Base-by-base conservation (phyloP, 2,113 vertebrate species). In the Miniopterus natalensis region DNA sequence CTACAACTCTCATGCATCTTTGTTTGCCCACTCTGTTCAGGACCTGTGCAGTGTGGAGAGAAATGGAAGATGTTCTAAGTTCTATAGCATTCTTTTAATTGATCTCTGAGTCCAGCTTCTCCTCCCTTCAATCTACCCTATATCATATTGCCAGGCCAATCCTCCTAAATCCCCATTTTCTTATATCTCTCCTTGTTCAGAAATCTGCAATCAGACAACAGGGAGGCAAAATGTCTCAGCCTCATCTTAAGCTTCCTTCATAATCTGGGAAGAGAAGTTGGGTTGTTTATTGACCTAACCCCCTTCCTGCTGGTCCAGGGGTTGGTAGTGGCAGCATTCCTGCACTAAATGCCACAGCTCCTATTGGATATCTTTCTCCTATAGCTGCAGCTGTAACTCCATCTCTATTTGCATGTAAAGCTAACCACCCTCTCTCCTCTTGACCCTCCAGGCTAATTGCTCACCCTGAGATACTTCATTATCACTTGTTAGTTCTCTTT, bases 51-150 rank as follows among this genome's bases (percentile, higher is more conserved):
- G 9, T 63, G 61, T 74, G 21, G 47, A 77, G 25, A 87, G n/a
- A 93, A 53, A 63, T 79, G 31, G 83, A 84, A 88, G 49, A 40
- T 79, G 31, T 55, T 83, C 49, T 87, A 81, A 73, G 25, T 84
- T 88, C 42, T 57, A 27, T 17, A 86, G 18, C 20, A 73, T 90
- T 45, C n/a, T 93, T 93, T 36, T 40, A 40, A 80, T 14, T 84
- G 23, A 92, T 70, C 2, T 45, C n/a, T 3, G 5, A 74, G 61
- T 86, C 49, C 27, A 53, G 40, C 18, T 73, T 89, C 79, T 84
- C 36, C 14, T 95, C 25, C 9, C 23, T 89, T 45, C 20, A 45
- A 23, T 92, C 51, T 79, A 2, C 29, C 31, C 55, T 89, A 11
- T 15, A 17, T 55, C 21, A 57, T 6, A 2, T 51, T 83, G 25